Conservation (phyloP, 2,888 invertebrate genomes). For the Cerastoderma edule region DNA sequence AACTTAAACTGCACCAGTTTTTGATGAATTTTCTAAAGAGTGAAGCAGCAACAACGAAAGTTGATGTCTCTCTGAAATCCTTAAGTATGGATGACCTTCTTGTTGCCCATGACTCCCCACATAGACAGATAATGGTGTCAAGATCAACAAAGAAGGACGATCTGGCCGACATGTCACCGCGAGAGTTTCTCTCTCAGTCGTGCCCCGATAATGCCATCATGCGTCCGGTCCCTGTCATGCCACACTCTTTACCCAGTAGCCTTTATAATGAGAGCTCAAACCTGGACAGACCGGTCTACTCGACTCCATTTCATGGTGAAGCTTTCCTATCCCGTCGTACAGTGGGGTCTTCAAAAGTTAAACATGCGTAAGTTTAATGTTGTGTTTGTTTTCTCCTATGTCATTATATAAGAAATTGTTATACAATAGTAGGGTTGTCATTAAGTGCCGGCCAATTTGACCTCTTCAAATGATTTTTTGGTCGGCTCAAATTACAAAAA, state of each 20-base stretch:
- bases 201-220: conserved; percentile 87
- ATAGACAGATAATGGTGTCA: conserved; percentile 90
- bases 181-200: conserved; percentile 89
- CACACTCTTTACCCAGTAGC: conserved; percentile 79
- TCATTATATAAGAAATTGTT: too few relatives aligned
- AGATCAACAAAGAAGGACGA: conserved; percentile 55
- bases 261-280: conserved; percentile 66
- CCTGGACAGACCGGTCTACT: conserved; percentile 34
- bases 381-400: too few relatives aligned
- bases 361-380: conserved; percentile 15
- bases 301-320: conserved; percentile 25
- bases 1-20: conserved; percentile 93
- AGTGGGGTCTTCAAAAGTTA: not conserved
- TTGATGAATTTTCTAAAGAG: conserved; percentile 89
- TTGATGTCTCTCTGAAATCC: conserved; percentile 91
- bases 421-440: too few relatives aligned
- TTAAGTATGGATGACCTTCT: conserved; percentile 95
- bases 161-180: conserved; percentile 41
- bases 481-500: too few relatives aligned
- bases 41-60: conserved; percentile 89
- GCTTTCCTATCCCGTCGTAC: conserved; percentile 29
- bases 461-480: too few relatives aligned
- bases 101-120: conserved; percentile 90
- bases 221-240: conserved; percentile 85
- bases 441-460: too few relatives aligned